Evolutionary conservation across 2,797 vertebrate species (phyloP).

Genomic region (Apogon hyalosoma): DNA sequence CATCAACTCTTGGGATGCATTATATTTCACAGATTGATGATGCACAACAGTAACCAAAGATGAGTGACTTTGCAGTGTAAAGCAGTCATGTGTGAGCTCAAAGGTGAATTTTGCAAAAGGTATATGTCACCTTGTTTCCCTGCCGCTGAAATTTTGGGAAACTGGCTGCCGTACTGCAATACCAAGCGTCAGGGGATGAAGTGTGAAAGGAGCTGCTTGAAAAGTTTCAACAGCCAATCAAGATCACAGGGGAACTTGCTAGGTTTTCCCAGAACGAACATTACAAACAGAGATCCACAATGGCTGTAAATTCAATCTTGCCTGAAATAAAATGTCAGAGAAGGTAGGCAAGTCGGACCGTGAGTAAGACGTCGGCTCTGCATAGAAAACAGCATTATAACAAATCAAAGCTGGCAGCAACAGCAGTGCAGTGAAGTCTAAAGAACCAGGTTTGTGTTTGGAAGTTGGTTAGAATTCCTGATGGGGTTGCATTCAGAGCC

Average conservation of each 20-base stretch:
- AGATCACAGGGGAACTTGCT: constrained; percentile 29
- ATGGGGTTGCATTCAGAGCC: neutral
- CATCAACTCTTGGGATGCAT: constrained; percentile 25
- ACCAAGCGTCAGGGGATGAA: constrained; percentile 53
- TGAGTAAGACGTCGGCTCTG: constrained; percentile 23
- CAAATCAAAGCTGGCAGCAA: constrained; percentile 37
- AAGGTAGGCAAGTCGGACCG: constrained; percentile 6
- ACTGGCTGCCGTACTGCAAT: constrained; percentile 17
- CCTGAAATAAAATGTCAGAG: constrained; percentile 37
- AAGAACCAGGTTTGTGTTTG: neutral
- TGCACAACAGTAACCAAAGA: constrained; percentile 10
- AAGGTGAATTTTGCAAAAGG: constrained; percentile 23
- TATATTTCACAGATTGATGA: constrained; percentile 21
- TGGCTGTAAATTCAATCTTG: constrained; percentile 38
- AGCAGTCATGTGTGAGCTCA: constrained; percentile 29
- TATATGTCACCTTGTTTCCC: constrained; percentile 24
- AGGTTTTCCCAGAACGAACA: constrained; percentile 35
- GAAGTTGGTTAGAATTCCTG: constrained; percentile 1
- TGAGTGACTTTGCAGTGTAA: constrained; percentile 13
- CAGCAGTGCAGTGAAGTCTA: constrained; percentile 2
- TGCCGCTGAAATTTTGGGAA: constrained; percentile 44
- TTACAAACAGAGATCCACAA: constrained; percentile 12
- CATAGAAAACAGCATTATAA: constrained; percentile 14
- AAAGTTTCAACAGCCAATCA: constrained; percentile 51
- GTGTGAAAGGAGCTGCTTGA: constrained; percentile 28